These are phyloP conservation scores for Limnodromus scolopaceus DNA, from an alignment of 2,797 vertebrate genomes.

Conservation along the genomic window DNA sequence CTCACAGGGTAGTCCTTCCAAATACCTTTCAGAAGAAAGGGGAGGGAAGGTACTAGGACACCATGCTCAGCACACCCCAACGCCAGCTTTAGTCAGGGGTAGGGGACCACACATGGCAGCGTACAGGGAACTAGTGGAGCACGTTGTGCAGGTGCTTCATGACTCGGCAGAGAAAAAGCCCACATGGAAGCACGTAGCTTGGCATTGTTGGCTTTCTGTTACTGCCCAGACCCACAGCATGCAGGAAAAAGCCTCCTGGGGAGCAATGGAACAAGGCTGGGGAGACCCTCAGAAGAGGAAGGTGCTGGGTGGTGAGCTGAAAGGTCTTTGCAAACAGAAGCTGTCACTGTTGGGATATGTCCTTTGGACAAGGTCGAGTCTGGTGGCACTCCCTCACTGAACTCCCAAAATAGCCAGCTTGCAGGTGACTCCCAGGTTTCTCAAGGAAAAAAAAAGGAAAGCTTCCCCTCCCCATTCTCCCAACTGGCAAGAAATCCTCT, in stretches of 20 bases:
- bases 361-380: not conserved
- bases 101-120: rapidly evolving
- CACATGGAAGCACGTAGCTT: rapidly evolving
- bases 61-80: not conserved
- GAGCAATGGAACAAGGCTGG: not conserved
- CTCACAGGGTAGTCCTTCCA: not conserved
- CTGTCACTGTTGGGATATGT: not conserved
- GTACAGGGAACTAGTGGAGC: not conserved
- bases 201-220: not conserved
- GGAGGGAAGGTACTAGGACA: not conserved
- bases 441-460: not conserved
- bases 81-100: rapidly evolving
- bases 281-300: not conserved
- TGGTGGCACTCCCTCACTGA: not conserved
- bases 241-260: not conserved
- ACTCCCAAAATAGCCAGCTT: not conserved
- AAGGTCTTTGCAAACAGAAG: not conserved
- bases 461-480: not conserved
- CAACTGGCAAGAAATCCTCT: not conserved
- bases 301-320: not conserved
- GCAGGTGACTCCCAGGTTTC: not conserved
- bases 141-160: rapidly evolving
- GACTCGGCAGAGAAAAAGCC: not conserved
- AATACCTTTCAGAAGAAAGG: not conserved
- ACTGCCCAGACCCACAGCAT: not conserved